Evolutionary conservation across 2,888 invertebrate genomes (phyloP), one percentile per base, ranked within the genome.

Genomic region (Neoaliturus tenellus): DNA sequence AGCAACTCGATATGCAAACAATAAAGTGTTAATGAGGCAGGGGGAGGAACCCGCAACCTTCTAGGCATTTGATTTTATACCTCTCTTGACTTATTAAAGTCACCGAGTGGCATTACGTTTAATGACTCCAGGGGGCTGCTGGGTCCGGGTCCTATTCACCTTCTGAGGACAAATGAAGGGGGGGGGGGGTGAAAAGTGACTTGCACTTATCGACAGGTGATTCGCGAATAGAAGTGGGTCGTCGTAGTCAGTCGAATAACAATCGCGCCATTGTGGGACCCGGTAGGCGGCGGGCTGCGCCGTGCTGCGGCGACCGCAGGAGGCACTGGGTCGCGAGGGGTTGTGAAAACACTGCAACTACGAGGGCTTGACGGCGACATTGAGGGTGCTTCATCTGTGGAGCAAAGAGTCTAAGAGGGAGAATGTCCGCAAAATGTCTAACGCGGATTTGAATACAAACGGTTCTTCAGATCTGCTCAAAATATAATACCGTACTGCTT

Each of bases 181-280:
- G 67, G 31, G 67, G 1, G 20, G 23, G 67, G 67, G 35, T 20
- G 12, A n/a, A 35, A 39, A 69, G 23, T 69, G 69, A 69, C 69
- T 69, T 69, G 69, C 69, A 28, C 12, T 8, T n/a, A 69, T 33
- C 39, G 69, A 69, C 33, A 35, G 39, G 35, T 35, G 67, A 67
- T 67, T 67, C 31, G 67, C 67, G 8, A 28, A 58, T 58, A 39
- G n/a, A 69, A 69, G 69, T 69, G 69, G 69, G 69, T 35, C 69
- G 39, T 25, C n/a, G 67, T 33, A 31, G 1, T n/a, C n/a, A 28
- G 58, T 58, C 25, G 14, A 5, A 69, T 69, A 67, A 69, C 69
- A 69, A 69, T 69, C 31, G 39, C n/a, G 35, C 69, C n/a, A 69
- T 69, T 69, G 69, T 35, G n/a, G n/a, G 12, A n/a, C n/a, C n/a